phyloP scores from a whole-genome alignment of 1,140 invertebrate species.

The Holotrichia oblita region DNA sequence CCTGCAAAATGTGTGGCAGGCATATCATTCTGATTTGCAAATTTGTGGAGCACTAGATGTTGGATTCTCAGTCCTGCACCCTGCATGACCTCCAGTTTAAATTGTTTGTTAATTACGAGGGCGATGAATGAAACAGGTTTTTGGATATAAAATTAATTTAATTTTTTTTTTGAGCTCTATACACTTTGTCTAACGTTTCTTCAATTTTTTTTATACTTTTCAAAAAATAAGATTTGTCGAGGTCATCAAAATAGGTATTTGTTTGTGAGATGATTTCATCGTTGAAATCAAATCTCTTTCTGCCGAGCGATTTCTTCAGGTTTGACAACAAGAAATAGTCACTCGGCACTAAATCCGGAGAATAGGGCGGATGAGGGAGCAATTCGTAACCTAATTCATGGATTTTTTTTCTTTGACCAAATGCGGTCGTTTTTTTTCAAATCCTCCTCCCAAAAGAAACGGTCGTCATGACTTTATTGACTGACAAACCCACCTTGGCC shows the following conservation, averaged over 20 bases:
- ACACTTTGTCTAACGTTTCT: not conserved
- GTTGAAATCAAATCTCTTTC: not conserved
- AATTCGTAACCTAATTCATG: slow-evolving; percentile 60
- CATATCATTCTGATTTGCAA: no score
- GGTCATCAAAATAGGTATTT: slow-evolving; percentile 12
- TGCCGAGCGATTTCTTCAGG: slow-evolving; percentile 1
- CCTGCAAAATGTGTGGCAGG: no score
- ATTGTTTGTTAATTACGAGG: no score
- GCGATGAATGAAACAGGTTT: no score
- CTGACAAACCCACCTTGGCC: slow-evolving; percentile 24
- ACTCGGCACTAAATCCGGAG: slow-evolving; percentile 60
- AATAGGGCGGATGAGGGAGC: slow-evolving; percentile 62
- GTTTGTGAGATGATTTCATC: not conserved
- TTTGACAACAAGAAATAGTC: slow-evolving; percentile 58
- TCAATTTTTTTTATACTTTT: not conserved
- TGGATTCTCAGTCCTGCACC: no score
- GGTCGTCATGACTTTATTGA: not conserved
- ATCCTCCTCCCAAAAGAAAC: not conserved
- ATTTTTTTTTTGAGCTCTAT: not conserved
- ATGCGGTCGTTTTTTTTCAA: slow-evolving; percentile 50
- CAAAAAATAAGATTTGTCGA: not conserved
- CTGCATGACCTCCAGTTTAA: no score
- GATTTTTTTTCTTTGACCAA: slow-evolving; percentile 57
- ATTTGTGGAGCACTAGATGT: no score
- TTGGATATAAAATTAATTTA: no score